These are phyloP conservation scores for Xenus cinereus DNA, from an alignment of 2,113 vertebrate genomes.

Conservation along the genomic window DNA sequence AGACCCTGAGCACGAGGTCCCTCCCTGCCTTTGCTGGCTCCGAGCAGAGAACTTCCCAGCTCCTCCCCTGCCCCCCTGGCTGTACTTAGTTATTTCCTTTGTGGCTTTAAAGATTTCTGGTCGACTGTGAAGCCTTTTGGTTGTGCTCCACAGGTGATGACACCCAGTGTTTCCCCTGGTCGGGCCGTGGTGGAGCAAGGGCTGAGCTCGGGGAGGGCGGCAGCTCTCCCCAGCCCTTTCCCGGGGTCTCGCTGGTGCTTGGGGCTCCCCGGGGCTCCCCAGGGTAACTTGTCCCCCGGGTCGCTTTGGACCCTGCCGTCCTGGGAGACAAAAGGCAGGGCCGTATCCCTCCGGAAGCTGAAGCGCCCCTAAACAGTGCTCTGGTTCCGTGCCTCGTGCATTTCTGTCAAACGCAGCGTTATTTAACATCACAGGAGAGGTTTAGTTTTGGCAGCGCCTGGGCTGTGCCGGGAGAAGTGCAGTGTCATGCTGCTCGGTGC, in stretches of 20 bases:
- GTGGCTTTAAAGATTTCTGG: background rate
- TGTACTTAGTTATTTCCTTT: background rate
- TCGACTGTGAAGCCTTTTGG: fast-evolving
- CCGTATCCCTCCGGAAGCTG: background rate
- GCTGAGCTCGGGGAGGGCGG: fast-evolving
- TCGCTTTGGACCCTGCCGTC: background rate
- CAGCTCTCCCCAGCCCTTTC: background rate
- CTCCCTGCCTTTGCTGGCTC: background rate
- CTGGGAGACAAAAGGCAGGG: background rate
- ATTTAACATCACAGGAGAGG: background rate
- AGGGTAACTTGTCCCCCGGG: background rate
- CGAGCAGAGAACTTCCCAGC: background rate
- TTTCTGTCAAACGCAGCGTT: background rate
- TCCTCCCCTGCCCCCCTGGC: background rate
- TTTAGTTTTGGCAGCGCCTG: background rate
- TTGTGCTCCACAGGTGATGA: fast-evolving
- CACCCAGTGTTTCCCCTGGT: fast-evolving
- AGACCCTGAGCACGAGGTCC: fast-evolving
- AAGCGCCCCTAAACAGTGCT: fast-evolving
- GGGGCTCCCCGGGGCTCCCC: no score
- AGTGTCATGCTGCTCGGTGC: background rate
- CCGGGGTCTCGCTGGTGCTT: fast-evolving
- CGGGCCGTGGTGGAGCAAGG: fast-evolving
- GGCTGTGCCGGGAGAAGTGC: background rate
- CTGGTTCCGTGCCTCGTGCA: fast-evolving